phyloP scores from a whole-genome alignment of 2,113 vertebrate genomes.

The Uropsilus gracilis region DNA sequence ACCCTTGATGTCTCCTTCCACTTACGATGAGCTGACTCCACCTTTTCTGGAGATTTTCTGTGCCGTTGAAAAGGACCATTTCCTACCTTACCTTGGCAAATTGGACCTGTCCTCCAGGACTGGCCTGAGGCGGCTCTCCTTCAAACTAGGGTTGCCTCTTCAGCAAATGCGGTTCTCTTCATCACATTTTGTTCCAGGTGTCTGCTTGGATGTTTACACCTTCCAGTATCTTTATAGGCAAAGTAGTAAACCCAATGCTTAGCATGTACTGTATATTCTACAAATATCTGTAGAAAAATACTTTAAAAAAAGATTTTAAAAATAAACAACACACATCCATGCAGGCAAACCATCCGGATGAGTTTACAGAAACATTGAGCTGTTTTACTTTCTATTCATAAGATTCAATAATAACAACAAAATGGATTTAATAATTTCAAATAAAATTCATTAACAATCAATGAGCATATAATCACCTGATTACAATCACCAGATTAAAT shows the following conservation, averaged over 20 bases:
- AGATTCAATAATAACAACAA: conserved; percentile 29
- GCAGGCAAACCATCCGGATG: background rate
- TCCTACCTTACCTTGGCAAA: background rate
- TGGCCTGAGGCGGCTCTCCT: background rate
- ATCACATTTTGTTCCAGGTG: background rate
- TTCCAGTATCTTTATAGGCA: background rate
- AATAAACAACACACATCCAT: background rate
- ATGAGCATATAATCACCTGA: conserved; percentile 43
- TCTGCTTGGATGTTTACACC: background rate
- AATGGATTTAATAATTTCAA: conserved; percentile 42
- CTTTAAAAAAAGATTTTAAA: background rate
- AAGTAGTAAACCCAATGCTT: background rate
- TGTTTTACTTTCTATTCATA: conserved; percentile 23
- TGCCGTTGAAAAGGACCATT: background rate
- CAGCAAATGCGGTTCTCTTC: background rate
- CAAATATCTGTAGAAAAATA: conserved; percentile 22
- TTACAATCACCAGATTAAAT: conserved; percentile 50
- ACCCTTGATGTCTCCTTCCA: background rate
- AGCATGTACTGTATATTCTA: background rate
- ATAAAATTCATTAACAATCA: conserved; percentile 30
- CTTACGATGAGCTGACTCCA: background rate
- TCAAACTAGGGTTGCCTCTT: background rate
- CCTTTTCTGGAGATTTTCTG: background rate
- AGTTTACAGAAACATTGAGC: background rate
- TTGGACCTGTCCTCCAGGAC: background rate